Conservation (phyloP, 2,888 invertebrate species). For the Timandra comae region DNA sequence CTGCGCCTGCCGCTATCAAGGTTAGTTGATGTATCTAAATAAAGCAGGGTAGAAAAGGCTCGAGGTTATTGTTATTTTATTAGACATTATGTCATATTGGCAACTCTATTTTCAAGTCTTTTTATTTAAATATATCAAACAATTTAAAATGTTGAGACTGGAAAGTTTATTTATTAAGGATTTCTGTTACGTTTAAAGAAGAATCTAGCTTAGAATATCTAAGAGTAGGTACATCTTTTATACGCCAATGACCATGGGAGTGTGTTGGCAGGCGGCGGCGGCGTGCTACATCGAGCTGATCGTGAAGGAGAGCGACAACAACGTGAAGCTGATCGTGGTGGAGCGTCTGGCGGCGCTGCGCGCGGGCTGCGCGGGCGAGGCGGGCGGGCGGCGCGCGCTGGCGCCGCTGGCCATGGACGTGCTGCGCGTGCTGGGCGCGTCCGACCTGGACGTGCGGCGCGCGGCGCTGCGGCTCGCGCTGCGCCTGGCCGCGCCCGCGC, state of each 20-base stretch:
- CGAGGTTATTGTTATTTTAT: too few species aligned
- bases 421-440: conserved; percentile 91
- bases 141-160: too few species aligned
- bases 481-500: conserved; percentile 93
- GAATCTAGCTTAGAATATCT: too few species aligned
- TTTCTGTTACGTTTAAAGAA: too few species aligned
- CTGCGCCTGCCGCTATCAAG: conserved; percentile 97
- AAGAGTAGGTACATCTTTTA: too few species aligned
- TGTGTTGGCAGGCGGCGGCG: conserved; percentile 95
- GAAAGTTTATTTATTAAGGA: too few species aligned
- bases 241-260: too few species aligned
- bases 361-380: conserved; percentile 88
- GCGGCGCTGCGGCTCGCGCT: conserved; percentile 90
- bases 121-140: too few species aligned
- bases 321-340: conserved; percentile 98
- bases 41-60: too few species aligned
- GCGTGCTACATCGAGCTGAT: conserved; percentile 99
- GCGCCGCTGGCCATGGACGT: conserved; percentile 98
- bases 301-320: conserved; percentile 99
- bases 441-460: conserved; percentile 95
- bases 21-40: too few species aligned
- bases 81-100: too few species aligned
- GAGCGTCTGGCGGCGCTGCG: conserved; percentile 93
- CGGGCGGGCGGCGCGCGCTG: conserved; percentile 80
- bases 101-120: too few species aligned